Conservation (phyloP, 53 echinoderm and acorn worm species). For the Actinopyga echinites region DNA sequence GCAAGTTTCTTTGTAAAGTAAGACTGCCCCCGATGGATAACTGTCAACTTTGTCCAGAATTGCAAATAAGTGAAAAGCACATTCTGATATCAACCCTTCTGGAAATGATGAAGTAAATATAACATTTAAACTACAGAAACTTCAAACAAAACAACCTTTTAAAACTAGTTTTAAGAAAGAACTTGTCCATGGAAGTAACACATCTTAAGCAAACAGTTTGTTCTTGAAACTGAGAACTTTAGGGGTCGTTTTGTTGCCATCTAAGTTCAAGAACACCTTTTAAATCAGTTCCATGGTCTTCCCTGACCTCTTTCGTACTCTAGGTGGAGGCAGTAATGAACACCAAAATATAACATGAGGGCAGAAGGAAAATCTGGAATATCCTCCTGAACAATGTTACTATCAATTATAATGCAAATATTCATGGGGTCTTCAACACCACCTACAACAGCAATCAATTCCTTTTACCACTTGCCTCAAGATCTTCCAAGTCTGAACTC, state of each 20-base stretch:
- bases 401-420: neutral
- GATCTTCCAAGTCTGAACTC: neutral
- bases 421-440: neutral
- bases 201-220: neutral
- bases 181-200: neutral
- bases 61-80: too few relatives aligned
- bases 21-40: too few relatives aligned
- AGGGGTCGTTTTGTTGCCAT: neutral
- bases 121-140: too few relatives aligned
- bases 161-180: too few relatives aligned
- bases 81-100: too few relatives aligned
- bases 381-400: too few relatives aligned
- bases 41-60: too few relatives aligned
- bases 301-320: neutral
- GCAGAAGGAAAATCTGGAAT: neutral
- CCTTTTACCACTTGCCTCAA: neutral
- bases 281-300: constrained; percentile 14
- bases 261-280: neutral
- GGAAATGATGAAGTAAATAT: too few relatives aligned
- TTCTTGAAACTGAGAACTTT: constrained; percentile 5
- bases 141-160: too few relatives aligned
- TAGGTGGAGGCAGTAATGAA: constrained; percentile 5
- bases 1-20: too few relatives aligned
- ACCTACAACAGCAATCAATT: neutral
- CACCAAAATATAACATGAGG: constrained; percentile 1